Evolutionary conservation across 1,140 invertebrate genomes (phyloP), one percentile per base, ranked within the genome.

Genomic region (Aphaenogaster rudis): DNA sequence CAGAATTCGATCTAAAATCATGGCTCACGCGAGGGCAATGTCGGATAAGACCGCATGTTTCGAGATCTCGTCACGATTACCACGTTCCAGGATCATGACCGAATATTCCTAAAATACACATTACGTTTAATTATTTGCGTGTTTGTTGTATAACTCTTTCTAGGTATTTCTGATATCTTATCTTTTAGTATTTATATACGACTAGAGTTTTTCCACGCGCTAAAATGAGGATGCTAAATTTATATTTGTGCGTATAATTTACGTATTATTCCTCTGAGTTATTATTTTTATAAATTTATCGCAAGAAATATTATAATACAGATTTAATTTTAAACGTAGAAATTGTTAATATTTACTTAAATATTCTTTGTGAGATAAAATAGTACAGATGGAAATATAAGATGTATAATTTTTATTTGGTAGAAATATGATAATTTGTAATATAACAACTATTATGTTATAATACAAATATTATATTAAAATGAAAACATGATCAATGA

Each of bases 1-100:
- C 89, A 88, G 63, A 74, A 21, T 90, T 79, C 33, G 84, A 88
- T 91, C 84, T 91, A 91, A 88, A 91, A 91, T 82, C 90, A 74
- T 86, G 66, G 50, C 42, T 67, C 45, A 28, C 39, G 17, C 67
- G 74, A 79, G 86, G 33, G 71, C 72, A 86, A 79, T 63, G 86
- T 89, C 71, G 63, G 36, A 67, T 77, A 72, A 86, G 63, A 72
- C 63, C 21, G 50, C 88, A 13, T 17, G 59, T 86, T 69, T 86
- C 48, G 42, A 86, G 54, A 87, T 59, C 69, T 80, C 82, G 45
- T 82, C 80, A 82, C 80, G 39, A 74, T 82, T 82, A 48, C 17
- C 45, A 57, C 17, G 9, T 28, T 82, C 15, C 28, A 17, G 5
- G 21, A 59, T 72, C 39, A 33, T 48, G 39, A 82, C 42, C n/a